Evolutionary conservation across 2,888 invertebrate species (phyloP), one percentile per base, ranked within the genome.

Genomic region (Thalpophila matura): DNA sequence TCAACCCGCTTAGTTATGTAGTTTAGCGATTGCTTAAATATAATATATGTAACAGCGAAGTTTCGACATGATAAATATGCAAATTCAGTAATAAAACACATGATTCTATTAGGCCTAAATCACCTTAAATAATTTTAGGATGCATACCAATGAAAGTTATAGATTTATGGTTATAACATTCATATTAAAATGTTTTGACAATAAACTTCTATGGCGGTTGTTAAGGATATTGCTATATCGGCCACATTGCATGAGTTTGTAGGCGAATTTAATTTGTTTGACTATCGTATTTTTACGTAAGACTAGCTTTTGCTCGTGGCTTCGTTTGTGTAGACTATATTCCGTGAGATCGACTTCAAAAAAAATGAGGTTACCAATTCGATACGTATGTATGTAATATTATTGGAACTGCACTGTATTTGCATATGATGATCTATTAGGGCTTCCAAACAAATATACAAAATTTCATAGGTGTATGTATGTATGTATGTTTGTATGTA

Each of bases 171-270:
- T 35, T 12, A 4, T 5, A 10, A 18, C 2, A 35, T 42, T 24
- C 37, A 10, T 9, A 54, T 65, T 37, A 54, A 24, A 35, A 65
- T 65, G 18, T 65, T 35, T 61, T 54, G 9, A 42, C 65, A 12
- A 29, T 12, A 27, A 2, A 18, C 12, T 27, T 20, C 6, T 29
- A 55, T 55, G 3, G 10, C 4, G 14, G n/a, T n/a, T 18, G 20
- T 22, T 40, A 50, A 10, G 16, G 16, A 53, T 40, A 31, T 53
- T 53, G 16, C 33, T 27, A 12, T 27, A 7, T 27, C 27, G 26
- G 9, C 38, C n/a, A 10, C 1, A 40, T 53, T 31, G 7, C 53
- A 14, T 53, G 4, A 2, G 4, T 7, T 0, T 7, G 24, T 1
- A 14, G 2, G 2, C 1, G 12, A 7, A 31, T 12, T 2, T 2